Evolutionary conservation across 2,113 vertebrate species (phyloP).

Genomic region (Alouatta palliata): DNA sequence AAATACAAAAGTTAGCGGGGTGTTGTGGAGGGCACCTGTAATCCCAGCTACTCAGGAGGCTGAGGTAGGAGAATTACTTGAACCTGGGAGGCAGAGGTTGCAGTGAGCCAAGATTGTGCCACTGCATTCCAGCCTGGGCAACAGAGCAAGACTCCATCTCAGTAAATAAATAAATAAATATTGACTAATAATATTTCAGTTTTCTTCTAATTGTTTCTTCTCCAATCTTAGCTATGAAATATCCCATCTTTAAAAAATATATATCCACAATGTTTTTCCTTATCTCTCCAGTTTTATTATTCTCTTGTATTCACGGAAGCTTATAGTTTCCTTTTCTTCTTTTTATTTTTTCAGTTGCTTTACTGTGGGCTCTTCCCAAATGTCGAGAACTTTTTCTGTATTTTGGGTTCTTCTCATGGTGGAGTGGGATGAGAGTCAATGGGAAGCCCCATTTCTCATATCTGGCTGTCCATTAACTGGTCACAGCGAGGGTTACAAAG

Average conservation of each 20-base stretch:
- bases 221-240: neutral
- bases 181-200: neutral
- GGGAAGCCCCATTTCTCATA: neutral
- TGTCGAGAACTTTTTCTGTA: neutral
- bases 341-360: neutral
- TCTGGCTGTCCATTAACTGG: neutral
- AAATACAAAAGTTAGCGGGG: too few species aligned
- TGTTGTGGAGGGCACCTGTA: too few species aligned
- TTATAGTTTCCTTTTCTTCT: neutral
- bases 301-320: neutral
- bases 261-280: neutral
- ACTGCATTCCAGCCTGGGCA: too few species aligned
- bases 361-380: neutral
- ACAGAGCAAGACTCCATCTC: too few species aligned
- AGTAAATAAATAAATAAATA: neutral
- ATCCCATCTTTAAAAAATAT: neutral
- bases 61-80: too few species aligned
- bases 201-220: neutral
- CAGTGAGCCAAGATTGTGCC: too few species aligned
- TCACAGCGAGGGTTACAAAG: neutral
- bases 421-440: too few species aligned
- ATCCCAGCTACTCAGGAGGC: too few species aligned
- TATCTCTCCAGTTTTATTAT: neutral
- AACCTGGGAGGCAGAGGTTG: too few species aligned
- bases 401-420: neutral